Conservation (phyloP, 1,140 invertebrate genomes). For the Psilanteris sp. region DNA sequence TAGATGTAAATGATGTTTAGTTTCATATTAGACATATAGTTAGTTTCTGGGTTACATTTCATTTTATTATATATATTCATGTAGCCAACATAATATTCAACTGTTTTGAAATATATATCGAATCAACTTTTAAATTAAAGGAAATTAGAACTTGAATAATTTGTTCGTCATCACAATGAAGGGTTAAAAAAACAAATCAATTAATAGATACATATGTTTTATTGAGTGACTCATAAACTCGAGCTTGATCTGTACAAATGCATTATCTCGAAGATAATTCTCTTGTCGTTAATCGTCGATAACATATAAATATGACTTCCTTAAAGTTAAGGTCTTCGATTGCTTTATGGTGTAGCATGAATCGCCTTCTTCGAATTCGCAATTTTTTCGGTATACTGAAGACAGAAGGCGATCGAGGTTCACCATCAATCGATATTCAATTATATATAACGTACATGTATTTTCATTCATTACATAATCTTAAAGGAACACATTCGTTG, state of each 20-base stretch:
- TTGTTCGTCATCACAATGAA: no score
- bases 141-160: no score
- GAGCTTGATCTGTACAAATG: slow-evolving; percentile 64
- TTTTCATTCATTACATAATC: neutral
- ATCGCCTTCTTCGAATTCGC: slow-evolving; percentile 54
- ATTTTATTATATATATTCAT: no score
- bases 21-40: no score
- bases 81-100: no score
- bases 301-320: slow-evolving; percentile 62
- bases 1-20: no score
- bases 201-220: slow-evolving; percentile 60
- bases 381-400: neutral
- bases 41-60: no score
- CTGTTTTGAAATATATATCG: no score
- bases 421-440: slow-evolving; percentile 30
- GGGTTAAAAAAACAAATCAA: neutral
- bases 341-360: slow-evolving; percentile 61
- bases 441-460: slow-evolving; percentile 1
- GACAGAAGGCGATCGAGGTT: slow-evolving; percentile 62
- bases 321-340: slow-evolving; percentile 48
- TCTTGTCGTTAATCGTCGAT: slow-evolving; percentile 32
- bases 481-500: no score
- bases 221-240: slow-evolving; percentile 61
- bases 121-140: no score
- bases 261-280: slow-evolving; percentile 62